Conservation (phyloP, 2,888 invertebrate genomes). For the Troglohyphantes excavatus region DNA sequence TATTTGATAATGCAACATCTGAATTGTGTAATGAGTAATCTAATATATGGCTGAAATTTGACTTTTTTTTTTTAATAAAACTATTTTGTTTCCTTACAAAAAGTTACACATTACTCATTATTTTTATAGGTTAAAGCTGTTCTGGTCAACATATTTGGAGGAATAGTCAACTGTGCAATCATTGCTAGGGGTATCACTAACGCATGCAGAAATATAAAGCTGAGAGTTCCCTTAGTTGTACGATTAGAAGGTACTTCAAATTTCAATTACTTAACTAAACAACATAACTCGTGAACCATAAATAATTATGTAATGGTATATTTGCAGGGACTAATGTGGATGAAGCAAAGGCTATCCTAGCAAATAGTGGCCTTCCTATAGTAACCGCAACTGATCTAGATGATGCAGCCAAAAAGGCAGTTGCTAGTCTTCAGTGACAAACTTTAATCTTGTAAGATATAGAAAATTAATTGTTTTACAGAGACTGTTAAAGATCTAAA, state of each 20-base stretch:
- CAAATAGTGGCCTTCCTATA: slow-evolving; percentile 92
- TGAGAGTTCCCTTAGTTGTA: slow-evolving; percentile 94
- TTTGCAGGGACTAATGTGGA: slow-evolving; percentile 90
- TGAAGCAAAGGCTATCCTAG: slow-evolving; percentile 91
- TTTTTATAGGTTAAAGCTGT: slow-evolving; percentile 91
- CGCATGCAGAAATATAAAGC: slow-evolving; percentile 90
- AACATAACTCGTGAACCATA: neutral
- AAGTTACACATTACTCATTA: neutral
- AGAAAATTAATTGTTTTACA: neutral
- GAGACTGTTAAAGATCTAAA: neutral
- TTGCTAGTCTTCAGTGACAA: slow-evolving; percentile 83
- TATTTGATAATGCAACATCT: no score
- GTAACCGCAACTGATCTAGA: slow-evolving; percentile 92
- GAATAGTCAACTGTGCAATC: slow-evolving; percentile 98
- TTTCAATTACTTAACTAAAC: neutral
- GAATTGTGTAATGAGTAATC: no score
- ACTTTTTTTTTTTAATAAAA: no score
- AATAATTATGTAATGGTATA: slow-evolving; percentile 65
- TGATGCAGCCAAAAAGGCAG: slow-evolving; percentile 95
- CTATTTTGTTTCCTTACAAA: neutral
- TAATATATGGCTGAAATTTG: no score
- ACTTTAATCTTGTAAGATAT: neutral
- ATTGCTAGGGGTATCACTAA: slow-evolving; percentile 97
- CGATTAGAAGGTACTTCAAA: slow-evolving; percentile 91
- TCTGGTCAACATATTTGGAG: slow-evolving; percentile 99